Percentiles rank a stretch among this genome's conserved stretches.
Evolutionary conservation across 2,113 vertebrate species (phyloP).

Genomic region (Spermophilus dauricus): DNA sequence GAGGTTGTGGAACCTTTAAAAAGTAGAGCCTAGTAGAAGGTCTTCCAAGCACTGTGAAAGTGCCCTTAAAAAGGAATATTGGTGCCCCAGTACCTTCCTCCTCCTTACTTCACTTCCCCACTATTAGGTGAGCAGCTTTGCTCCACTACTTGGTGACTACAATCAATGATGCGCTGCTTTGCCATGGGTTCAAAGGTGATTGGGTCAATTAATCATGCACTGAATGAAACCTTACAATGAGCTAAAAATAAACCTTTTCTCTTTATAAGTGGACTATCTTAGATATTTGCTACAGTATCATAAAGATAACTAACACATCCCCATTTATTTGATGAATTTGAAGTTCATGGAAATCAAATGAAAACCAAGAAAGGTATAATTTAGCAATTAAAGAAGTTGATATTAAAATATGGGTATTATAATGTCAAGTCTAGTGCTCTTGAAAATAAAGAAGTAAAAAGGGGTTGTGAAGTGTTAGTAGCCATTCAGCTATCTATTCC

Average conservation of each 20-base stretch:
- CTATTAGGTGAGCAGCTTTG: not conserved
- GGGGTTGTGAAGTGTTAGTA: not conserved
- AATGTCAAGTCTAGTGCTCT: not conserved
- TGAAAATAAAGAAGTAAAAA: not conserved
- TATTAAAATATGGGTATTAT: not conserved
- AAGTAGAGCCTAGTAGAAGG: not conserved
- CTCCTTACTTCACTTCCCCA: not conserved
- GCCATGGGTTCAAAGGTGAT: not conserved
- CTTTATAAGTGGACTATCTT: not conserved
- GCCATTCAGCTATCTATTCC: not conserved
- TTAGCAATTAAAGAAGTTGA: not conserved
- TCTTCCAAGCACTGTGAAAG: not conserved
- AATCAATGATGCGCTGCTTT: not conserved
- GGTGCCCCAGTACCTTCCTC: not conserved
- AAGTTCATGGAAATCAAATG: slow-evolving; percentile 5
- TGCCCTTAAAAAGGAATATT: not conserved
- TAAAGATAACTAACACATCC: not conserved
- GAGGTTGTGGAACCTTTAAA: not conserved
- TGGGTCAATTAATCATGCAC: not conserved
- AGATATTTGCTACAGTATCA: not conserved
- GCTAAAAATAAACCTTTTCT: not conserved
- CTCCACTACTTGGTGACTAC: not conserved
- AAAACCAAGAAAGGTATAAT: not conserved
- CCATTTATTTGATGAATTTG: not conserved
- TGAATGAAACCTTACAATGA: not conserved